Percentiles rank a stretch among this genome's conserved stretches.
Conservation (phyloP, 2,113 vertebrate species). For the Tetrao urogallus region DNA sequence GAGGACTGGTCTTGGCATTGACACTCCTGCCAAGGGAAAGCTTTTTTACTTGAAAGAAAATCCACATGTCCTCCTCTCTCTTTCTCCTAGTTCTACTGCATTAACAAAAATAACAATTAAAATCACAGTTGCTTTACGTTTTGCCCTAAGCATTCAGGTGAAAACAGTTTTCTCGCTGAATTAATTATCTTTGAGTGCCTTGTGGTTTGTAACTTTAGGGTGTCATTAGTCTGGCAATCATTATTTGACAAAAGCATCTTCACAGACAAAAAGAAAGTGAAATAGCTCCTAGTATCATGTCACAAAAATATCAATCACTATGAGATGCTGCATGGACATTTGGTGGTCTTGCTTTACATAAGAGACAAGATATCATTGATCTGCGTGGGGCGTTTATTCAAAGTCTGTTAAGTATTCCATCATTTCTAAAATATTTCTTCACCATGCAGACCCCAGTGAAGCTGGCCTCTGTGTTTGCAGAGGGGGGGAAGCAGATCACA, state of each 20-base stretch:
- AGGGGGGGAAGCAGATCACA: not conserved
- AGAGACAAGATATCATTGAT: not conserved
- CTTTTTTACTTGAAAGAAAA: not conserved
- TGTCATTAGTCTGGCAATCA: conserved; percentile 5
- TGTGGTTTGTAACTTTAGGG: conserved; percentile 29
- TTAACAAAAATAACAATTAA: conserved; percentile 39
- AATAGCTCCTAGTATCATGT: not conserved
- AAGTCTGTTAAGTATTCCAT: not conserved
- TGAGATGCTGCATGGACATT: not conserved
- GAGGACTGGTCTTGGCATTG: fast-evolving
- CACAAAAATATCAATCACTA: not conserved
- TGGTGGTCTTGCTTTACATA: not conserved
- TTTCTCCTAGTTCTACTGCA: not conserved
- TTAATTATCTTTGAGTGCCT: conserved; percentile 3
- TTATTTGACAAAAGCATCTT: conserved; percentile 11
- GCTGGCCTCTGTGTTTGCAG: conserved; percentile 1
- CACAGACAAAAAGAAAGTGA: not conserved
- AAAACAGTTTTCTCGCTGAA: conserved; percentile 31
- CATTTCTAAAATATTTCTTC: not conserved
- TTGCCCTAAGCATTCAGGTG: conserved; percentile 32
- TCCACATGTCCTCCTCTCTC: not conserved
- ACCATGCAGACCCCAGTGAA: not conserved
- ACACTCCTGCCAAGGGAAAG: not conserved
- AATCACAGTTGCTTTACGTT: not conserved
- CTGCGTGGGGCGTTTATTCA: not conserved